Percentiles rank a stretch among this genome's conserved stretches.
These are phyloP conservation scores for Drosophila watanabei DNA, from an alignment of 1,140 invertebrate species.

Conservation along the genomic window DNA sequence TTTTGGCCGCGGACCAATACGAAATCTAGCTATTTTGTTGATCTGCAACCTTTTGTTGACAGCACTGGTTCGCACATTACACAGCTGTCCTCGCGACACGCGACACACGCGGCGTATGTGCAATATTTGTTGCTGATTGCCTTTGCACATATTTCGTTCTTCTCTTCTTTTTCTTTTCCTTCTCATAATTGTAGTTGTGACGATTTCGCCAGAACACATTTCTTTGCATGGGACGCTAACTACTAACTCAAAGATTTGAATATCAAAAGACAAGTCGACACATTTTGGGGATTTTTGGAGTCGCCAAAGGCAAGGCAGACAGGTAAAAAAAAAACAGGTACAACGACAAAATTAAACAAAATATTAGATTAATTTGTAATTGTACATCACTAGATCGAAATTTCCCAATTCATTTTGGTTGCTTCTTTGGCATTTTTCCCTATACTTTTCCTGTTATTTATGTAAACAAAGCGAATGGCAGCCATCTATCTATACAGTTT, in stretches of 20 bases:
- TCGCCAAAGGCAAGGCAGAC: not conserved
- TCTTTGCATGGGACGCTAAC: conserved; percentile 4
- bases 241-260: conserved; percentile 1
- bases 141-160: conserved; percentile 4
- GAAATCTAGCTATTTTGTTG: not conserved
- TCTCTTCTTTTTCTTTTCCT: not conserved
- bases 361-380: not conserved
- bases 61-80: not conserved
- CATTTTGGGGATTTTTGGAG: not conserved
- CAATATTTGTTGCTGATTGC: conserved; percentile 41
- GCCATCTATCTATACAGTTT: not conserved
- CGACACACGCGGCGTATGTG: conserved; percentile 69
- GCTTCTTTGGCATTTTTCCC: not conserved
- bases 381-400: not conserved
- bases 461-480: conserved; percentile 16
- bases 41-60: not conserved
- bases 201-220: conserved; percentile 18
- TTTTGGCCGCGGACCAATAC: too few species aligned
- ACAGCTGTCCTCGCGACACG: conserved; percentile 38
- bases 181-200: conserved; percentile 18
- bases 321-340: not conserved
- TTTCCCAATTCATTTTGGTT: not conserved
- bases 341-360: not conserved
- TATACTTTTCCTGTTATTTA: conserved; percentile 11
- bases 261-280: conserved; percentile 1